These are phyloP conservation scores for Lophius americanus DNA, from an alignment of 2,797 vertebrate species.

Conservation along the genomic window DNA sequence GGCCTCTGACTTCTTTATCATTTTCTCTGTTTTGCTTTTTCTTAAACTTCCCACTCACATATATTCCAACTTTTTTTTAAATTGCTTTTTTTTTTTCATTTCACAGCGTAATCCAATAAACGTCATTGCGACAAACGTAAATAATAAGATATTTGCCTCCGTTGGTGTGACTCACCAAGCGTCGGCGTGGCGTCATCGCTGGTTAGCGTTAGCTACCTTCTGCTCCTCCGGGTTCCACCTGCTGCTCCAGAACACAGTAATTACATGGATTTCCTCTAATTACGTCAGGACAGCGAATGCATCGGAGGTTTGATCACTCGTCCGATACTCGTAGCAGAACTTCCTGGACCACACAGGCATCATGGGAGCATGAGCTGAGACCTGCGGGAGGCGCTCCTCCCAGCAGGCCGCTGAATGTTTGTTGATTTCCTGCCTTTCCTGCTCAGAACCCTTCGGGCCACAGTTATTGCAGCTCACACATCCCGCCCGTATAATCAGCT, in stretches of 20 bases:
- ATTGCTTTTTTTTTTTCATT: constrained; percentile 57
- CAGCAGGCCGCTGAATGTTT: constrained; percentile 27
- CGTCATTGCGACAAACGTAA: constrained; percentile 72
- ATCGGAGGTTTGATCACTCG: constrained; percentile 54
- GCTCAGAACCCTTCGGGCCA: constrained; percentile 34
- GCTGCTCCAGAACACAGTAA: constrained; percentile 63
- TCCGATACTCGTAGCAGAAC: no score
- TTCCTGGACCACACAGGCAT: neutral
- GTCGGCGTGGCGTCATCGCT: constrained; percentile 37
- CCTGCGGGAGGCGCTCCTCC: no score
- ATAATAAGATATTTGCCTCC: constrained; percentile 71
- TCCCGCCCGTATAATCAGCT: constrained; percentile 53
- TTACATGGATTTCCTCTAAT: constrained; percentile 69
- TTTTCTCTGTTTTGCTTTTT: neutral
- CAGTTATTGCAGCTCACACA: constrained; percentile 52
- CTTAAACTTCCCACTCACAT: constrained; percentile 49
- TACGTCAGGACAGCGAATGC: constrained; percentile 60
- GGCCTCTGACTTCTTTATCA: neutral
- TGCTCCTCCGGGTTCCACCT: constrained; percentile 60
- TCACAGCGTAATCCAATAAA: constrained; percentile 78
- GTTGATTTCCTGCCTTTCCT: constrained; percentile 41
- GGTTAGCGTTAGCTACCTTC: constrained; percentile 36
- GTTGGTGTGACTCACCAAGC: constrained; percentile 55
- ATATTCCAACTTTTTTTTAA: constrained; percentile 61
- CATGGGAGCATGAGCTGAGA: constrained; percentile 25